These are phyloP conservation scores for Adelosebastes latens DNA, from an alignment of 2,797 vertebrate genomes.

Conservation along the genomic window DNA sequence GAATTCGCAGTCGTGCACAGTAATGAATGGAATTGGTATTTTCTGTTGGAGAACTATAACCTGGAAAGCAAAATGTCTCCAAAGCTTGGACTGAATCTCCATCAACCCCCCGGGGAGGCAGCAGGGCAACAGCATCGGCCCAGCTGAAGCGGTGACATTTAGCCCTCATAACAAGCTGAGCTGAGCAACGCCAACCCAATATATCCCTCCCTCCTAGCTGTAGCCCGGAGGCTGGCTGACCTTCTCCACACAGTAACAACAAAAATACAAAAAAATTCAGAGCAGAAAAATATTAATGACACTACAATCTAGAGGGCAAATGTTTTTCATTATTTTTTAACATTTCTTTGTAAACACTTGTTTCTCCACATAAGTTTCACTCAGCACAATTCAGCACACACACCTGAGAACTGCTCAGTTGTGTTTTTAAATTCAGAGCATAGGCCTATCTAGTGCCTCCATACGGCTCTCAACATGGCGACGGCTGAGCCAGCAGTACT, in stretches of 20 bases:
- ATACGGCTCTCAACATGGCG: no score
- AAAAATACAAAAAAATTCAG: conserved; percentile 26
- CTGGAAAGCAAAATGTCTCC: conserved; percentile 51
- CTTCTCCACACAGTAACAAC: conserved; percentile 48
- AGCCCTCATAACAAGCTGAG: conserved; percentile 55
- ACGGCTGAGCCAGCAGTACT: no score
- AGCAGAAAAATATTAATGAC: neutral
- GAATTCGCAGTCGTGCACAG: conserved; percentile 23
- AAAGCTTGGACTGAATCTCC: conserved; percentile 38
- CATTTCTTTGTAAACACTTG: neutral
- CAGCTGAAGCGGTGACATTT: conserved; percentile 69
- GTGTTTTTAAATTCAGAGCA: neutral
- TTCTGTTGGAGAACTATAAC: conserved; percentile 26
- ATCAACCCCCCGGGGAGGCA: conserved; percentile 42
- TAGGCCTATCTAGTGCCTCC: no score
- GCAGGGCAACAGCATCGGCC: conserved; percentile 40
- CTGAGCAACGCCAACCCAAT: conserved; percentile 56
- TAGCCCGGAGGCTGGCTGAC: conserved; percentile 50
- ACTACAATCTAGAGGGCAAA: neutral
- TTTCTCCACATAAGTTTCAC: neutral
- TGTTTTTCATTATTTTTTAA: neutral
- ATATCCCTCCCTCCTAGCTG: conserved; percentile 27
- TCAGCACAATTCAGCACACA: neutral
- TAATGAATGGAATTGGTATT: conserved; percentile 36
- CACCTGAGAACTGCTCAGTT: neutral